Conservation (phyloP, 92 coral and sea anemone genomes). For the Parazoanthus darwini region DNA sequence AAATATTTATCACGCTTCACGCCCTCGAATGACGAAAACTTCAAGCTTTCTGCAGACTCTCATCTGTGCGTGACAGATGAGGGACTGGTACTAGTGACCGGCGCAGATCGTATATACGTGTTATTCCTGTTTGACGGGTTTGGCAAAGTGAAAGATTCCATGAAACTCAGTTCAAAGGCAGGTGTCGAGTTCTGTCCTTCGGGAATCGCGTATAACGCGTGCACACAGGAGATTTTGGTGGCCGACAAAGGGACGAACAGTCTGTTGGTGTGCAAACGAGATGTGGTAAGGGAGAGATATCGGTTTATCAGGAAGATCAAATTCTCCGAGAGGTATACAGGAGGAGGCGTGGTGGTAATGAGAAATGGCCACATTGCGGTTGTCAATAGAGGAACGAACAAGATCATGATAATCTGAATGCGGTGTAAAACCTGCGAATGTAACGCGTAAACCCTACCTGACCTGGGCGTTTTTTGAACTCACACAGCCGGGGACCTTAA, state of each 20-base stretch:
- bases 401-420: conserved; percentile 24
- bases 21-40: conserved; percentile 34
- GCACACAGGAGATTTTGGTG: conserved; percentile 61
- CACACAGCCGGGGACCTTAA: too few species aligned
- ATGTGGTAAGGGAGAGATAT: conserved; percentile 14
- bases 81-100: conserved; percentile 57
- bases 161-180: conserved; percentile 44
- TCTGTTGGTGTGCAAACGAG: conserved; percentile 53
- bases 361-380: conserved; percentile 72
- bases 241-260: conserved; percentile 65
- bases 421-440: too few species aligned
- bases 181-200: conserved; percentile 49
- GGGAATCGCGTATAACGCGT: conserved; percentile 58
- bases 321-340: conserved; percentile 55
- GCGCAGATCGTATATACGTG: conserved; percentile 50
- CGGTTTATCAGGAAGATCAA: conserved; percentile 52
- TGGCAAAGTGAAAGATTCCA: conserved; percentile 45
- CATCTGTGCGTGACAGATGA: conserved; percentile 58
- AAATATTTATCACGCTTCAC: conserved; percentile 50
- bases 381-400: conserved; percentile 51
- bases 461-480: neutral
- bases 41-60: conserved; percentile 54
- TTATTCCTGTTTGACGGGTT: conserved; percentile 47
- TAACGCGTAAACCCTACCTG: neutral
- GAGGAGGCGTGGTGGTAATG: conserved; percentile 58